Base-by-base conservation (phyloP, 2,797 vertebrate species). In the Neostethus bicornis region DNA sequence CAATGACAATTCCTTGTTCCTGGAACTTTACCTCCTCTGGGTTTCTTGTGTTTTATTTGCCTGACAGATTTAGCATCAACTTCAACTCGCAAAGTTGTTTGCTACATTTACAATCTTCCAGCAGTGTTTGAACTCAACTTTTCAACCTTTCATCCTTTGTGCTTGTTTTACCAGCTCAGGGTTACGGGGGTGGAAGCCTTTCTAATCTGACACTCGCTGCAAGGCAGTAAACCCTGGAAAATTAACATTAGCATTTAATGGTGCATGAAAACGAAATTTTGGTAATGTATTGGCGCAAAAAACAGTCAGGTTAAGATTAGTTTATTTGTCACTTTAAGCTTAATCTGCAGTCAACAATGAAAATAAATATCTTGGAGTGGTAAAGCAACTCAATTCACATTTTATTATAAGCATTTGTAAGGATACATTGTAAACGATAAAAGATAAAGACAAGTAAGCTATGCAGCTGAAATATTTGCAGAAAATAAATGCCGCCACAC, bases 261-360 rank as follows among this genome's bases (percentile, higher is more conserved):
- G 41, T 23, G 20, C 53, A 50, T 23, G 67, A 50, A 58, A 56
- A 61, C 29, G 48, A 19, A 21, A 61, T 51, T 66, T 57, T 53
- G 28, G 17, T 58, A 64, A 56, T 17, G 38, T 38, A 58, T 50
- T 68, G 45, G 44, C 6, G 20, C 50, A 42, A 47, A 29, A 59
- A 57, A 50, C n/a, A 4, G 35, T 35, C 14, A 34, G 13, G 34
- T 34, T 34, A 4, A 14, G 14, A 16, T 35, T 14, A 2, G 34
- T 32, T 31, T 14, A 1, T 14, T n/a, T 14, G 32, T n/a, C 8
- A n/a, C 34, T 5, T 13, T 31, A 32, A 34, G 14, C 13, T n/a
- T 34, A 34, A 31, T 2, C 5, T 14, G 32, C 13, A n/a, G 32
- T 34, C 14, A 34, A n/a, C 1, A 34, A 34, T 34, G 14, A 13